A percentile compares a stretch with the other conserved stretches of the same genome.
Evolutionary conservation across 2,113 vertebrate genomes (phyloP).

Genomic region (Perca fluviatilis): DNA sequence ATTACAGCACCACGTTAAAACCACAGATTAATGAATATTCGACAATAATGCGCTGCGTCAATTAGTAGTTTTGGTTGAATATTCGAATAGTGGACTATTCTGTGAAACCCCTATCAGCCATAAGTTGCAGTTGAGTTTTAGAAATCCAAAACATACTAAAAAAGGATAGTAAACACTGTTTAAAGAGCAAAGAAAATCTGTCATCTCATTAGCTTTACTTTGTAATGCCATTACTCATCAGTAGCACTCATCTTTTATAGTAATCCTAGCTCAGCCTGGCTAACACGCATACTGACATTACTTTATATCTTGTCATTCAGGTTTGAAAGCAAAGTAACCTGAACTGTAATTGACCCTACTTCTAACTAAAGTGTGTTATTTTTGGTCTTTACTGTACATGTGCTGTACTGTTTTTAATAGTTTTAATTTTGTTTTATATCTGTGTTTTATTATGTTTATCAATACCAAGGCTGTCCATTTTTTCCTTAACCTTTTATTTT

Average conservation of each 20-base stretch:
- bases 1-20: no score
- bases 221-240: constrained; percentile 2
- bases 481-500: neutral
- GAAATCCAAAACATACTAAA: neutral
- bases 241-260: constrained; percentile 1
- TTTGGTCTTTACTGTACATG: neutral
- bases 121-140: neutral
- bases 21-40: no score
- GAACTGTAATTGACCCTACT: neutral
- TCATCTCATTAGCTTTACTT: constrained; percentile 1
- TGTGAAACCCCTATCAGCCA: neutral
- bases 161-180: neutral
- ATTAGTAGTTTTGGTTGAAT: no score
- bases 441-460: neutral
- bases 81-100: no score
- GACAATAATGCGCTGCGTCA: no score
- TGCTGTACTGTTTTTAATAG: neutral
- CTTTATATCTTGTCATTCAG: neutral
- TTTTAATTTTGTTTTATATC: neutral
- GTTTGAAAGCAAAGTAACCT: neutral
- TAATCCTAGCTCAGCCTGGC: neutral
- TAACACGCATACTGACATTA: neutral
- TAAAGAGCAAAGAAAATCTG: no score
- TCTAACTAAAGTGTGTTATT: neutral
- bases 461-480: neutral